Base-by-base conservation (phyloP, 2,888 invertebrate species). In the Eristalis intricaria region DNA sequence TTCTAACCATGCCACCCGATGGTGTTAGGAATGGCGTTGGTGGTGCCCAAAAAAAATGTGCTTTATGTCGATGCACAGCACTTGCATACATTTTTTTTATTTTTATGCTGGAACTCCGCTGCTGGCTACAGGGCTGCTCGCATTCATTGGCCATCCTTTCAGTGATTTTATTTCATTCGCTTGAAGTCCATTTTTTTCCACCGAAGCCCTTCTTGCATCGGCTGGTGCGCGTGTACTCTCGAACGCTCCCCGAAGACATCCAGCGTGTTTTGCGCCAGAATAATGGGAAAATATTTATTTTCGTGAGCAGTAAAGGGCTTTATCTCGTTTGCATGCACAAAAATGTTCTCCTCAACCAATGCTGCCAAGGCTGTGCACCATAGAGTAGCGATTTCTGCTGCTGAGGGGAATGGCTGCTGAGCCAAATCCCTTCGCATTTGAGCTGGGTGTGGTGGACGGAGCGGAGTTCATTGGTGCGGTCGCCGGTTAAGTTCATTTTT, bases 271-370 rank as follows among this genome's bases (percentile, higher is more conserved):
- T 75, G 38, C 60, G 43, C 38, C 50, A 69, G 61, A 61, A 60
- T 75, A 66, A 71, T 76, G 84, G 65, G 4, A 71, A 81, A 84
- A 84, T 84, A 80, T 84, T 84, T 84, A 84, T 84, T 80, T 84
- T 75, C 74, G 50, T 66, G 71, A 76, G 61, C 66, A 81, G 70
- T 65, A 76, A 80, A 70, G 65, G 66, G 80, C 1, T 76, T 84
- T 84, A 84, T 84, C 84, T 81, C 71, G 84, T 84, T 81, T 81
- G 81, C 81, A 76, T 84, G 75, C 80, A 84, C 75, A 70, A 75
- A 84, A 84, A 81, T 81, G 71, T 66, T 76, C 66, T 66, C 81
- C 7, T 50, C 56, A 66, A 70, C 66, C 56, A 63, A 69, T 70
- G 75, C 75, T 71, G 70, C 74, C 60, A 75, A 75, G 60, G 38